A percentile compares a stretch with the other conserved stretches of the same genome.
Evolutionary conservation across 2,888 invertebrate species (phyloP).

Genomic region (Drosophila neoperkinsi): DNA sequence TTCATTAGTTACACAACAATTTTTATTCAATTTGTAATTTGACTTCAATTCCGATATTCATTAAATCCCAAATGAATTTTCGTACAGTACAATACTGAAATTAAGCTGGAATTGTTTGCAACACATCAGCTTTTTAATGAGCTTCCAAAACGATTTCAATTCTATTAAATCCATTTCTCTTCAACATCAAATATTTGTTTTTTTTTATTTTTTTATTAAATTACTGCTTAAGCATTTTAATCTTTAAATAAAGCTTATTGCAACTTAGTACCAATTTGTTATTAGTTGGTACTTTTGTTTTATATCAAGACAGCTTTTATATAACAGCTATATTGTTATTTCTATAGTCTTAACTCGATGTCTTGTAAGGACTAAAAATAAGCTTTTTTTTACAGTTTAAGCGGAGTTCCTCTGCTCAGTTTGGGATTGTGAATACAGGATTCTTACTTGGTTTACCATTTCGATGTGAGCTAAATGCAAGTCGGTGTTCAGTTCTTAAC

Average conservation of each 20-base stretch:
- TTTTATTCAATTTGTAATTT: constrained; percentile 3
- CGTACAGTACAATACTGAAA: background rate
- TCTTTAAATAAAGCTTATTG: background rate
- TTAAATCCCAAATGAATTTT: constrained; percentile 14
- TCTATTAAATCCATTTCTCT: background rate
- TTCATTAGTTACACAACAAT: constrained; percentile 39
- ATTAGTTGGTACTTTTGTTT: background rate
- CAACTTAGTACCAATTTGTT: background rate
- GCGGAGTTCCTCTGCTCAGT: background rate
- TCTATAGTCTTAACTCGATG: background rate
- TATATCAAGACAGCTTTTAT: background rate
- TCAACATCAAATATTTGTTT: too few species aligned
- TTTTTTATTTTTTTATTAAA: background rate
- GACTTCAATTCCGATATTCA: constrained; percentile 17
- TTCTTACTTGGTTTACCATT: background rate
- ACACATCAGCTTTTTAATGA: constrained; percentile 1
- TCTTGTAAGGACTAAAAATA: background rate
- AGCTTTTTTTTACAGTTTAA: accelerated
- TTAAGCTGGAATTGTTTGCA: background rate
- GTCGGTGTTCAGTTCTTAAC: background rate
- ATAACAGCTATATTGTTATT: background rate
- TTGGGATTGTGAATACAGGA: background rate
- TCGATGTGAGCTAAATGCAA: background rate
- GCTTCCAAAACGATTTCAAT: background rate
- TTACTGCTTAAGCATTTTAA: too few species aligned